Evolutionary conservation across 2,113 vertebrate species (phyloP).

Genomic region (Mesocricetus auratus): DNA sequence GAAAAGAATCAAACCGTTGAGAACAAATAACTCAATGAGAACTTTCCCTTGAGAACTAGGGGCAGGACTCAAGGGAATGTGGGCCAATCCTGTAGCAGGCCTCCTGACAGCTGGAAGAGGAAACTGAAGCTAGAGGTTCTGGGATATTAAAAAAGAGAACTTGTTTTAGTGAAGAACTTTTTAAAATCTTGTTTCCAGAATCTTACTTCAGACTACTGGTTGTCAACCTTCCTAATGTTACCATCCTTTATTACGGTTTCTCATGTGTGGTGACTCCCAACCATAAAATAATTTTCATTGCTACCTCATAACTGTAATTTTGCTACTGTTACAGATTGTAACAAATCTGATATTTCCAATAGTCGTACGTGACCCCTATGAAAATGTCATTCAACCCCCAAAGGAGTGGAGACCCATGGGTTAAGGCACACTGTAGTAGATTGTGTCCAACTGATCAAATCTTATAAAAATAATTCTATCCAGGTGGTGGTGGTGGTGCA

Average conservation of each 20-base stretch:
- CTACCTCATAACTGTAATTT: not conserved
- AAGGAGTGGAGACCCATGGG: not conserved
- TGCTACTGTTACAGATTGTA: not conserved
- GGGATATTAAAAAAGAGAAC: not conserved
- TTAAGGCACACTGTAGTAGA: not conserved
- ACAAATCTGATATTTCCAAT: not conserved
- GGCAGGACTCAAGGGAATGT: not conserved
- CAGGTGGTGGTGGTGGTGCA: not conserved
- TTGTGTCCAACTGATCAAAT: not conserved
- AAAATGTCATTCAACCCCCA: not conserved
- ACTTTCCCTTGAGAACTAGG: not conserved
- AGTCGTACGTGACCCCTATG: not conserved
- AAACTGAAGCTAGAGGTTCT: not conserved
- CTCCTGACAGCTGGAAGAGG: not conserved
- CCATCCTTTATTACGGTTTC: not conserved
- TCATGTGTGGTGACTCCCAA: not conserved
- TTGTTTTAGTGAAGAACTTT: not conserved
- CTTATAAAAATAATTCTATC: slow-evolving; percentile 6
- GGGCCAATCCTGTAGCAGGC: not conserved
- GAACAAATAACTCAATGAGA: not conserved
- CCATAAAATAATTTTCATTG: not conserved
- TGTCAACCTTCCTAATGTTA: not conserved
- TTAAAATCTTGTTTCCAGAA: slow-evolving; percentile 29
- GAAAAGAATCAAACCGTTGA: not conserved
- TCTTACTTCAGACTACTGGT: not conserved